Conservation (phyloP, 2,113 vertebrate genomes). For the Desmodus rotundus region DNA sequence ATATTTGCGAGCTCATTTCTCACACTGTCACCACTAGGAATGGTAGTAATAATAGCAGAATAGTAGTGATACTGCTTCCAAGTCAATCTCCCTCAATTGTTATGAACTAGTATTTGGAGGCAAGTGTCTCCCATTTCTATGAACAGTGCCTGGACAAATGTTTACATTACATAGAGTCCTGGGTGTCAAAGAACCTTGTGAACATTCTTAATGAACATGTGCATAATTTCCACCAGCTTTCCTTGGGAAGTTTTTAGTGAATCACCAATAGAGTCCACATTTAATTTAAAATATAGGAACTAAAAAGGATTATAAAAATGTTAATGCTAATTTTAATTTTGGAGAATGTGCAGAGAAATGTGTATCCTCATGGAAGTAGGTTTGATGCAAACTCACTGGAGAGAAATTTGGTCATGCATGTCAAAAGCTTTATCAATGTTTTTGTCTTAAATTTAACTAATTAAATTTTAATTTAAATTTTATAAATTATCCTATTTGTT, state of each 20-base stretch:
- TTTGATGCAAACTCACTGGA: neutral
- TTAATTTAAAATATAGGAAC: constrained; percentile 33
- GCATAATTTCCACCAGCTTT: constrained; percentile 9
- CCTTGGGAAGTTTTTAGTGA: constrained; percentile 7
- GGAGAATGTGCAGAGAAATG: neutral
- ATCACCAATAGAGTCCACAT: neutral
- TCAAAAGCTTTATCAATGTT: neutral
- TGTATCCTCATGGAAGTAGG: neutral
- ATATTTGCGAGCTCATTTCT: neutral
- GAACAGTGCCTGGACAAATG: neutral
- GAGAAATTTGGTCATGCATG: neutral
- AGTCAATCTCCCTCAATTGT: neutral
- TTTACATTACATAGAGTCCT: neutral
- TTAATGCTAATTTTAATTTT: neutral
- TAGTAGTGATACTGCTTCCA: neutral
- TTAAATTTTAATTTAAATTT: neutral
- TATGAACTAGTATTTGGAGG: neutral
- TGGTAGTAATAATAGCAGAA: neutral
- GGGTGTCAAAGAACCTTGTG: neutral
- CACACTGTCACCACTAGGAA: neutral
- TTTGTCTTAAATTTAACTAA: neutral
- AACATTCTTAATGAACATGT: constrained; percentile 16
- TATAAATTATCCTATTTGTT: neutral
- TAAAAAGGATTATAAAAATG: neutral
- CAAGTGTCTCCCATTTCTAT: neutral